These are phyloP conservation scores for Pipa parva DNA, from an alignment of 2,113 vertebrate species.

Conservation along the genomic window DNA sequence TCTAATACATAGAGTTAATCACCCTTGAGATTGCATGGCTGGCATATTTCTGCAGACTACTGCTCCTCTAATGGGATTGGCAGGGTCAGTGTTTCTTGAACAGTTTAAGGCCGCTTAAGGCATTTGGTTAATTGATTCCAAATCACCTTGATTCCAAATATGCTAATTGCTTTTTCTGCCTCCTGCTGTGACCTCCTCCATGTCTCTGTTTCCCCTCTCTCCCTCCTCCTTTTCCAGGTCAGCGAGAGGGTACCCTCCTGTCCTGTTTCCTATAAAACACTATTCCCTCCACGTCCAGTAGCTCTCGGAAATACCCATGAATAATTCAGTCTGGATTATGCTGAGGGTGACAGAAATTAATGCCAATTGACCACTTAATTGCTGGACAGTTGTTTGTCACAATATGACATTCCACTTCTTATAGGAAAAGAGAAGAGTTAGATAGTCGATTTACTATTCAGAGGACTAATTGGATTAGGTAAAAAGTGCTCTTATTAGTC, in stretches of 20 bases:
- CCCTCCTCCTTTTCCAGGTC: neutral
- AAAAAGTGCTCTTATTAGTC: too few relatives aligned
- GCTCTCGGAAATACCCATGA: constrained; percentile 25
- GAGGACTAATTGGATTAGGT: too few relatives aligned
- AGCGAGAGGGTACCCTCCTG: constrained; percentile 17
- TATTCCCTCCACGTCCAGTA: constrained; percentile 21
- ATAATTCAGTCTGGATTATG: constrained; percentile 33
- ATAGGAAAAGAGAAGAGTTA: too few relatives aligned
- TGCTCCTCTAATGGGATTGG: constrained; percentile 31
- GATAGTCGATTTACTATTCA: too few relatives aligned
- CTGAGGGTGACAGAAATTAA: constrained; percentile 33
- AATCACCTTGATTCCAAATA: constrained; percentile 39
- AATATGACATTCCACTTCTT: too few relatives aligned
- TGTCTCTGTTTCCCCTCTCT: neutral
- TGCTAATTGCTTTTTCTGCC: constrained; percentile 24
- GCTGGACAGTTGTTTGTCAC: constrained; percentile 3
- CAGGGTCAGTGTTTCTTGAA: constrained; percentile 37
- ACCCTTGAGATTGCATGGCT: constrained; percentile 17
- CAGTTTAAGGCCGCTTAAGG: constrained; percentile 31
- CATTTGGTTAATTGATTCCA: constrained; percentile 36
- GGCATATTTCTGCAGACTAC: constrained; percentile 33
- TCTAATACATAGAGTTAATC: constrained; percentile 13
- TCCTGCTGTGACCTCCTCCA: constrained; percentile 21
- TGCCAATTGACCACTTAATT: constrained; percentile 34
- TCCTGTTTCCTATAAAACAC: constrained; percentile 1